phyloP scores from a whole-genome alignment of 1,140 invertebrate species.

The Lordiphosa mommai region DNA sequence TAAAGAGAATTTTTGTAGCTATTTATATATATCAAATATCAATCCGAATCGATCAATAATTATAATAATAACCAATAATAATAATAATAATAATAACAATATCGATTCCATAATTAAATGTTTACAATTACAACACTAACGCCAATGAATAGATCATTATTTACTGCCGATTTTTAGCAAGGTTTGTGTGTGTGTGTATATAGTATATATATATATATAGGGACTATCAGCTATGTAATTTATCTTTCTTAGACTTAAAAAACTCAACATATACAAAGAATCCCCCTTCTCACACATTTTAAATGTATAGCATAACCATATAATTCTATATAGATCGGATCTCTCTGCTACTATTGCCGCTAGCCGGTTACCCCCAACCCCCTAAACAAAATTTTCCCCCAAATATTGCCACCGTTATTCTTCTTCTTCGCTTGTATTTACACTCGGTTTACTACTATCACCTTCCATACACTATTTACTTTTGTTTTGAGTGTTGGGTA shows the following conservation, averaged over 20 bases:
- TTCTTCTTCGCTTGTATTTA: no score
- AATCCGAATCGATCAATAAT: slow-evolving; percentile 58
- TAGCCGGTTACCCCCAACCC: slow-evolving; percentile 49
- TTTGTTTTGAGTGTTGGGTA: no score
- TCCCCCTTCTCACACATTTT: slow-evolving; percentile 24
- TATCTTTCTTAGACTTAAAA: slow-evolving; percentile 18
- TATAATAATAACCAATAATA: slow-evolving; percentile 66
- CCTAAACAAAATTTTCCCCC: neutral
- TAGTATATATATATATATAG: slow-evolving; percentile 3
- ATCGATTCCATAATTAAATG: slow-evolving; percentile 49
- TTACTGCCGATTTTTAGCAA: slow-evolving; percentile 46
- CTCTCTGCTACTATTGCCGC: slow-evolving; percentile 65
- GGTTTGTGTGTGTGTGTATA: slow-evolving; percentile 10
- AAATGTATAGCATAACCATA: slow-evolving; percentile 14
- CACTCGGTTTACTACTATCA: no score
- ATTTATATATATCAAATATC: slow-evolving; percentile 57
- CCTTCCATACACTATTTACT: no score
- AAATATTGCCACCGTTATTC: no score
- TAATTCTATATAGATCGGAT: slow-evolving; percentile 23
- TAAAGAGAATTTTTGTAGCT: slow-evolving; percentile 59
- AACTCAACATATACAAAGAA: slow-evolving; percentile 62
- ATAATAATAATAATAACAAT: slow-evolving; percentile 61
- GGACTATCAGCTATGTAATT: no score
- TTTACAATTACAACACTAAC: slow-evolving; percentile 75
- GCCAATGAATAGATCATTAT: slow-evolving; percentile 72